Conservation (phyloP, 2,888 invertebrate genomes). For the Drosophila greeni region DNA sequence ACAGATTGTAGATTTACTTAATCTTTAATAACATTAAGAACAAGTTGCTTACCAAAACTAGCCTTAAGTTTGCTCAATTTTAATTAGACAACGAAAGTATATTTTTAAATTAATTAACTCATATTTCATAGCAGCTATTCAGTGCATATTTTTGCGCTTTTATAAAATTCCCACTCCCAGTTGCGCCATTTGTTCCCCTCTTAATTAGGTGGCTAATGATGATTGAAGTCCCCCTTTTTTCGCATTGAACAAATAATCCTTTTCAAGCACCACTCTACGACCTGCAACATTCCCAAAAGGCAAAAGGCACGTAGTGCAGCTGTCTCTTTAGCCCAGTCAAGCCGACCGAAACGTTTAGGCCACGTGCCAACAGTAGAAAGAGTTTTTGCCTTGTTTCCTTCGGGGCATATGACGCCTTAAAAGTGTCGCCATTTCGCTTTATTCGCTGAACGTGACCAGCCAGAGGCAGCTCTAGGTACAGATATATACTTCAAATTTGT, state of each 20-base stretch:
- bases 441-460: slow-evolving; percentile 56
- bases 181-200: slow-evolving; percentile 17
- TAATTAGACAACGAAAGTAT: neutral
- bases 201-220: slow-evolving; percentile 43
- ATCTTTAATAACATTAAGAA: neutral
- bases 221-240: slow-evolving; percentile 9
- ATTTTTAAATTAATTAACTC: neutral
- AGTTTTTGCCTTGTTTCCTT: slow-evolving; percentile 6
- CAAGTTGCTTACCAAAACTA: neutral
- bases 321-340: slow-evolving; percentile 17
- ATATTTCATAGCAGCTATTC: neutral
- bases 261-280: neutral
- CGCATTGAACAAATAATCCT: slow-evolving; percentile 27
- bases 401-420: slow-evolving; percentile 53
- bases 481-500: slow-evolving; percentile 17
- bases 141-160: neutral
- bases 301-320: slow-evolving; percentile 23
- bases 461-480: slow-evolving; percentile 34
- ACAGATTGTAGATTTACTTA: neutral
- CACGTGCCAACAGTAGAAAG: slow-evolving; percentile 25
- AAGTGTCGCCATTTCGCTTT: slow-evolving; percentile 60
- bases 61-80: neutral
- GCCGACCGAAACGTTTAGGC: slow-evolving; percentile 16
- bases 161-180: slow-evolving; percentile 27
- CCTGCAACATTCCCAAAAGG: slow-evolving; percentile 9